These are phyloP conservation scores for Panulirus ornatus DNA, from an alignment of 1,140 invertebrate genomes.

Conservation along the genomic window DNA sequence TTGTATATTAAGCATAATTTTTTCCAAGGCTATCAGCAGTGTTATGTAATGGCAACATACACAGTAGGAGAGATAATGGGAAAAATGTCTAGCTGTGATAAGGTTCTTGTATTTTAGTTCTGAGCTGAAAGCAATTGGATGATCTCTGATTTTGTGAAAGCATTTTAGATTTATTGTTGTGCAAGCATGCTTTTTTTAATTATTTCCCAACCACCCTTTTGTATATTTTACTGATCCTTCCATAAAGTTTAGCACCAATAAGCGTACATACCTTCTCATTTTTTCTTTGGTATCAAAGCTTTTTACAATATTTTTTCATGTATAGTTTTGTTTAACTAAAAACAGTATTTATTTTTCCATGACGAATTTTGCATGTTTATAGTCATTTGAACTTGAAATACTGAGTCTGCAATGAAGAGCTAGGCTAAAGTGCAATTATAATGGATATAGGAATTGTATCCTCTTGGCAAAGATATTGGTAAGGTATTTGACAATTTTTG, in stretches of 20 bases:
- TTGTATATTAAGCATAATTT: too few relatives aligned
- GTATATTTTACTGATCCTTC: neutral
- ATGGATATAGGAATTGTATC: neutral
- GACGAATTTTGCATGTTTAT: neutral
- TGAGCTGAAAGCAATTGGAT: neutral
- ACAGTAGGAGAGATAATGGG: neutral
- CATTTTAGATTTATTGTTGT: neutral
- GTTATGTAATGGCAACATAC: too few relatives aligned
- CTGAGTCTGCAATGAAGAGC: too few relatives aligned
- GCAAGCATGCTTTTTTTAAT: neutral
- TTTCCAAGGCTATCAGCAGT: too few relatives aligned
- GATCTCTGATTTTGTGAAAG: neutral
- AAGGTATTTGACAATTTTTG: too few relatives aligned
- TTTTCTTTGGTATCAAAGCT: too few relatives aligned
- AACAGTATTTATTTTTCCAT: neutral
- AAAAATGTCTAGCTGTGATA: slow-evolving; percentile 6
- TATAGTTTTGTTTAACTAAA: neutral
- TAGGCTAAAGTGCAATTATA: neutral
- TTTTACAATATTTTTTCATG: too few relatives aligned
- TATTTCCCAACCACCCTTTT: too few relatives aligned
- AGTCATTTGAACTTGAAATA: too few relatives aligned
- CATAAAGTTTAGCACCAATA: too few relatives aligned
- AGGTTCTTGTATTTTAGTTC: neutral
- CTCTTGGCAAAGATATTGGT: neutral
- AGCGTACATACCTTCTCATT: neutral